phyloP scores from a whole-genome alignment of 2,888 invertebrate genomes.

The Pseudococcus jackbeardsleyi region DNA sequence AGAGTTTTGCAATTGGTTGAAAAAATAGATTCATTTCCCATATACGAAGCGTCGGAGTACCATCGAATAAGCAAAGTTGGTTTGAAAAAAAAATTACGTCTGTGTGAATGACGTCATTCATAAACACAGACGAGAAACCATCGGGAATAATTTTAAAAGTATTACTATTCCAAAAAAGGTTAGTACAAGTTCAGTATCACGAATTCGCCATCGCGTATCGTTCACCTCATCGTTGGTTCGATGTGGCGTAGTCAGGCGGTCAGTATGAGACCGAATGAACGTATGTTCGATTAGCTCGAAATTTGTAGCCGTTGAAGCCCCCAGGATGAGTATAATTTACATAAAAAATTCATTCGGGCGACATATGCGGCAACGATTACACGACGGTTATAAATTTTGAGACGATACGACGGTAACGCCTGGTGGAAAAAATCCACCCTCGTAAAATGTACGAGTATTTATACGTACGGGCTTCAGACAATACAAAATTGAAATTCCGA shows the following conservation, averaged over 20 bases:
- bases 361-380: slow-evolving; percentile 19
- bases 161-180: slow-evolving; percentile 50
- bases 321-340: background rate
- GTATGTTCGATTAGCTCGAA: background rate
- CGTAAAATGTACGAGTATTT: background rate
- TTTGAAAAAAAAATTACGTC: too few species aligned
- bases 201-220: slow-evolving; percentile 51
- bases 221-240: background rate
- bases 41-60: background rate
- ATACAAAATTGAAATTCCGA: slow-evolving; percentile 35
- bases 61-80: background rate
- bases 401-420: too few species aligned
- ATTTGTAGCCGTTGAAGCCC: background rate
- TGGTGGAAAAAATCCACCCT: background rate
- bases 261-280: too few species aligned
- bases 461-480: background rate
- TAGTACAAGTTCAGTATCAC: slow-evolving; percentile 50
- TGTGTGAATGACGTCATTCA: slow-evolving; percentile 31
- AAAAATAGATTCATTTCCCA: background rate
- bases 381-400: slow-evolving; percentile 25
- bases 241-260: background rate
- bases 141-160: slow-evolving; percentile 50
- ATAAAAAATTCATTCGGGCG: background rate
- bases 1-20: background rate
- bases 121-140: slow-evolving; percentile 41